A percentile compares a stretch with the other conserved stretches of the same genome.
phyloP scores from a whole-genome alignment of 1,140 invertebrate species.

The Goniozus legneri region DNA sequence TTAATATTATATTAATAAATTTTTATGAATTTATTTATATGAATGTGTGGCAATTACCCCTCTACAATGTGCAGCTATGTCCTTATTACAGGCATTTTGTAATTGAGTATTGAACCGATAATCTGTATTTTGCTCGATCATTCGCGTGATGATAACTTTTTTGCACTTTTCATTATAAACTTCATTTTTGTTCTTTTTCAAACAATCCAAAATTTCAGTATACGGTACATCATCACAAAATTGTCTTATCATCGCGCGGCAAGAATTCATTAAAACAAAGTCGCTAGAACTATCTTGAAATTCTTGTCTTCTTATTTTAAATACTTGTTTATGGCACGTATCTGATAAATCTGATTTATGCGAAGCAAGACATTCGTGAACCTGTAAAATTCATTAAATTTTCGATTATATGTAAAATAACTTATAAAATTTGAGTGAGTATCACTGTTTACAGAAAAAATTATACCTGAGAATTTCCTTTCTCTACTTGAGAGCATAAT shows the following conservation, averaged over 20 bases:
- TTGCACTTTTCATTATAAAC: constrained; percentile 84
- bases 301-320: constrained; percentile 82
- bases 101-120: constrained; percentile 88
- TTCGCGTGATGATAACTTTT: constrained; percentile 78
- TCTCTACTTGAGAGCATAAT: constrained; percentile 68
- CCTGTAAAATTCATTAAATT: constrained; percentile 52
- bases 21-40: not conserved
- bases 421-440: constrained; percentile 6
- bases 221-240: constrained; percentile 72
- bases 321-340: constrained; percentile 75
- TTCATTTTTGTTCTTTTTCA: constrained; percentile 77
- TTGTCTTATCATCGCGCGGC: constrained; percentile 78
- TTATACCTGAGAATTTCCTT: constrained; percentile 75
- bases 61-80: constrained; percentile 68
- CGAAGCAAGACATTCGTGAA: constrained; percentile 82
- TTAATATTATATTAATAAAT: constrained; percentile 9
- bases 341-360: constrained; percentile 66
- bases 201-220: constrained; percentile 67
- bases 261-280: constrained; percentile 77
- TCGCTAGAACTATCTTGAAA: constrained; percentile 81
- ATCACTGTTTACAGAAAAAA: constrained; percentile 9
- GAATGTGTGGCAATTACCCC: too few relatives aligned
- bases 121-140: constrained; percentile 91
- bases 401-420: not conserved
- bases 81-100: constrained; percentile 71